phyloP scores from a whole-genome alignment of 2,797 vertebrate species.

The Dallia pectoralis region DNA sequence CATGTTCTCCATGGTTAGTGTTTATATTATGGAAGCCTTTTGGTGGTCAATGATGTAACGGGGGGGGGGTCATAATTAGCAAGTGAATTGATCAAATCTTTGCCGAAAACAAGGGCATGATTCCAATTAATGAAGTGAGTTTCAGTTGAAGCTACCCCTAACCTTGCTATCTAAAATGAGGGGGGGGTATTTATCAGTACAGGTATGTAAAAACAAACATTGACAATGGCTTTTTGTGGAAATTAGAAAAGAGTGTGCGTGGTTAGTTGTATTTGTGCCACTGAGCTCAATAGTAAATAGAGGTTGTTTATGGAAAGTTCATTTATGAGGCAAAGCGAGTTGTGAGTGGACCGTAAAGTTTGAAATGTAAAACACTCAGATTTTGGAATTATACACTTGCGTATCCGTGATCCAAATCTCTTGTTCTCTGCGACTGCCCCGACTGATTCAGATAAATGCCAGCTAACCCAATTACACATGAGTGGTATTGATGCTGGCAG shows the following conservation, averaged over 20 bases:
- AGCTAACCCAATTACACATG: conserved; percentile 7
- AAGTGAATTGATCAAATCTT: background rate
- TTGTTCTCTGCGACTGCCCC: background rate
- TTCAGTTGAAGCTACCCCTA: background rate
- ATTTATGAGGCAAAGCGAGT: background rate
- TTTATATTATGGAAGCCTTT: background rate
- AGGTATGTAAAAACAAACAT: background rate
- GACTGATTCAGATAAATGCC: conserved; percentile 1
- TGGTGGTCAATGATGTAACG: background rate
- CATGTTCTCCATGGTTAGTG: background rate
- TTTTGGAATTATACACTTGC: background rate
- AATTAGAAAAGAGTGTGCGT: background rate
- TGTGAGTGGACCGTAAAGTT: background rate
- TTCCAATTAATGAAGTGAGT: too few species aligned
- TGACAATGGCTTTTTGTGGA: background rate
- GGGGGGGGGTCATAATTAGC: too few species aligned
- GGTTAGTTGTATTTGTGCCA: background rate
- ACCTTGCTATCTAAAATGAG: background rate
- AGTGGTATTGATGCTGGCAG: background rate
- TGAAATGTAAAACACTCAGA: background rate
- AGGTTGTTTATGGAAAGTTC: background rate
- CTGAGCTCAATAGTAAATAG: background rate
- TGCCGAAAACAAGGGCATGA: background rate
- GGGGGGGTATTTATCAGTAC: background rate
- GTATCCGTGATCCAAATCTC: background rate